These are phyloP conservation scores for Platycheirus albimanus DNA, from an alignment of 2,888 invertebrate species.

Conservation along the genomic window DNA sequence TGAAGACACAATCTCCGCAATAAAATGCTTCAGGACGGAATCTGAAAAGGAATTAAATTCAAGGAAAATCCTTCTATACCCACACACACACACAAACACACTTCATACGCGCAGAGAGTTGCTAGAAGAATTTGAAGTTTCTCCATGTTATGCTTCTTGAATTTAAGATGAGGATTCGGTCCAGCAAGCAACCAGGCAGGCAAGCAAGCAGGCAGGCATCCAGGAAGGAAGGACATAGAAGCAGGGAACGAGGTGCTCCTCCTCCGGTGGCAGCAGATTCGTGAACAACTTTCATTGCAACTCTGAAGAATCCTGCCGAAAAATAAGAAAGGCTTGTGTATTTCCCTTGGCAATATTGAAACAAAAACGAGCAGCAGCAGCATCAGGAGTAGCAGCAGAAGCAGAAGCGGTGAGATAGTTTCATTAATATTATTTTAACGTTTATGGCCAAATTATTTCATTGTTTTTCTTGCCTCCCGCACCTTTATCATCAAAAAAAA, in stretches of 20 bases:
- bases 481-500: not conserved
- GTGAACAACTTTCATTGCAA: constrained; percentile 14
- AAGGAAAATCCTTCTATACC: constrained; percentile 8
- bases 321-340: constrained; percentile 34
- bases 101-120: no score
- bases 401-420: constrained; percentile 26
- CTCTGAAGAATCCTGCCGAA: constrained; percentile 19
- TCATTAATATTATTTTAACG: constrained; percentile 61
- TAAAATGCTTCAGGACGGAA: constrained; percentile 24
- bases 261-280: constrained; percentile 8
- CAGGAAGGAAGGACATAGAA: constrained; percentile 8
- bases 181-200: no score
- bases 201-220: no score
- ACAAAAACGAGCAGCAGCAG: constrained; percentile 11
- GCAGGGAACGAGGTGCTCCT: not conserved
- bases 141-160: constrained; percentile 48
- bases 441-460: constrained; percentile 61
- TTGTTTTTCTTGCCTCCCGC: constrained; percentile 35
- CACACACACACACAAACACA: no score
- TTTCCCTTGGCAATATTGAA: constrained; percentile 47
- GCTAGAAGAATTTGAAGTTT: constrained; percentile 22
- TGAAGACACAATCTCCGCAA: constrained; percentile 18
- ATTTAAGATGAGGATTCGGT: constrained; percentile 48
- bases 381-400: not conserved
- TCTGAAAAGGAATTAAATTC: constrained; percentile 31